phyloP scores from a whole-genome alignment of 2,888 invertebrate species.

The Leucophenga montana region DNA sequence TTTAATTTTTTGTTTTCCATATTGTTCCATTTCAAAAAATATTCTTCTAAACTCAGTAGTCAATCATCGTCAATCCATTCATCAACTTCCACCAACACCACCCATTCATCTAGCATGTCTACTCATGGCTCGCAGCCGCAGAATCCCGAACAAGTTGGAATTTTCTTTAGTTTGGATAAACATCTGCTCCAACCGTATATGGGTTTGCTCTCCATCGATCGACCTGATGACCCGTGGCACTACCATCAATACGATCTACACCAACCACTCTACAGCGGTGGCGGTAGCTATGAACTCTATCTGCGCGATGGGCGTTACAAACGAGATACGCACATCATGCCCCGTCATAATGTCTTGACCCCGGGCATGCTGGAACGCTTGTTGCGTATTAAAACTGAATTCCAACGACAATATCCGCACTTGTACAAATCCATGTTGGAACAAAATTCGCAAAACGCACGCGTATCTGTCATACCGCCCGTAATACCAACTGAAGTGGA shows the following conservation, averaged over 20 bases:
- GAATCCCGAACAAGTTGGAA: constrained; percentile 45
- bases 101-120: not conserved
- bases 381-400: constrained; percentile 57
- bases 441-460: constrained; percentile 49
- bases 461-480: constrained; percentile 57
- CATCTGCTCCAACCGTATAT: constrained; percentile 63
- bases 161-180: constrained; percentile 45
- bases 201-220: constrained; percentile 58
- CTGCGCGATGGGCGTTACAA: constrained; percentile 49
- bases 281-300: constrained; percentile 62
- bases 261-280: constrained; percentile 54
- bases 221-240: constrained; percentile 66
- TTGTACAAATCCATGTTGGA: constrained; percentile 61
- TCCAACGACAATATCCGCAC: constrained; percentile 60
- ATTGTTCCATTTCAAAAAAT: not conserved
- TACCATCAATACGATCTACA: constrained; percentile 56
- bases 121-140: not conserved
- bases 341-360: constrained; percentile 49
- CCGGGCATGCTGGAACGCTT: constrained; percentile 61
- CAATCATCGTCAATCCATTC: constrained; percentile 16
- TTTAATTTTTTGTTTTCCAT: constrained; percentile 6
- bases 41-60: not conserved
- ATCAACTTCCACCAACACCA: constrained; percentile 28
- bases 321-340: constrained; percentile 54
- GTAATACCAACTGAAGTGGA: constrained; percentile 45